A percentile compares a stretch with the other conserved stretches of the same genome.
Conservation (phyloP, 2,113 vertebrate genomes). For the Etheostoma spectabile region DNA sequence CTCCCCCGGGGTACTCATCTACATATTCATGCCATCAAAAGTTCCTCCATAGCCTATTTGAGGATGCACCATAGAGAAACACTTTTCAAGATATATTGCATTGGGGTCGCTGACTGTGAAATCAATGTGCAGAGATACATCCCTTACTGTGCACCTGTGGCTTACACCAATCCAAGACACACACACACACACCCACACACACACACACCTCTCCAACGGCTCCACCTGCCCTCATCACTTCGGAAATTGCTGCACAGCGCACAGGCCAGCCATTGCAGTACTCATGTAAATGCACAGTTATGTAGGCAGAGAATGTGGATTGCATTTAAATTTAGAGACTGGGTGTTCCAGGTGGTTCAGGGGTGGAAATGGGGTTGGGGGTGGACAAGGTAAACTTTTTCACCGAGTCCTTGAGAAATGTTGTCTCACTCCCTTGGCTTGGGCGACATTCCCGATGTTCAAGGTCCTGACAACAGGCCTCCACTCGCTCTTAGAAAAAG, state of each 20-base stretch:
- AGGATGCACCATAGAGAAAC: constrained; percentile 67
- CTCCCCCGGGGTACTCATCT: constrained; percentile 66
- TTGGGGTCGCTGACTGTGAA: constrained; percentile 72
- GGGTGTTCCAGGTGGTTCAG: constrained; percentile 56
- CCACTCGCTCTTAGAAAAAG: constrained; percentile 42
- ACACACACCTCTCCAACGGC: neutral
- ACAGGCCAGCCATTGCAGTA: constrained; percentile 12
- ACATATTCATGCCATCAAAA: constrained; percentile 79
- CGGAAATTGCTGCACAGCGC: constrained; percentile 19
- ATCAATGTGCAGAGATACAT: constrained; percentile 65
- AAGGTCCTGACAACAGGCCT: constrained; percentile 74
- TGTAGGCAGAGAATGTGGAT: constrained; percentile 25
- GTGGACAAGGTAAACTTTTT: constrained; percentile 65
- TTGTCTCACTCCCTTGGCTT: constrained; percentile 51
- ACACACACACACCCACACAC: constrained; percentile 25
- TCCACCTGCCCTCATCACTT: constrained; percentile 44
- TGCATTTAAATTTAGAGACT: constrained; percentile 51
- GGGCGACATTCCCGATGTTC: constrained; percentile 64
- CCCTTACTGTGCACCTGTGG: constrained; percentile 68
- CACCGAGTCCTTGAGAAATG: constrained; percentile 73
- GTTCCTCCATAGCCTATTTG: constrained; percentile 64
- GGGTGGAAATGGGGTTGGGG: neutral
- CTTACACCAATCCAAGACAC: constrained; percentile 26
- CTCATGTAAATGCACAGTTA: constrained; percentile 51
- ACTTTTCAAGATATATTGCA: constrained; percentile 67